Base-by-base conservation (phyloP, 2,797 vertebrate species). In the Hemitrygon akajei region DNA sequence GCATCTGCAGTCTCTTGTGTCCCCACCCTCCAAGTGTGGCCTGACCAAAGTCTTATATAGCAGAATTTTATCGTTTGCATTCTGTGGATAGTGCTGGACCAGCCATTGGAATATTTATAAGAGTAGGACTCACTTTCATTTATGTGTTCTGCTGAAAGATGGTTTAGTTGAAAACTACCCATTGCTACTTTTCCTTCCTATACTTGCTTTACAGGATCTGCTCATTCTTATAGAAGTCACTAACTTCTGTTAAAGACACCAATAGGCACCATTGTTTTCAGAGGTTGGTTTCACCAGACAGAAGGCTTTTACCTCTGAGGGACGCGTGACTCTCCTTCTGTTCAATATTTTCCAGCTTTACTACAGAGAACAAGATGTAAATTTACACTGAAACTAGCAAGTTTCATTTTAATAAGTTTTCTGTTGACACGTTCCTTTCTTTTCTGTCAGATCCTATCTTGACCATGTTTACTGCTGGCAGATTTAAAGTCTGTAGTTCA, bases 131-230 rank as follows among this genome's bases (percentile, higher is more conserved):
- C 84, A 1, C 82, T 86, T 86, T 86, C 82, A 63, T 63, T 87
- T 30, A 60, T 11, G n/a, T 12, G 58, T n/a, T 86, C 58, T 60
- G 30, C 30, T 4, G 30, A 87, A 56, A 63, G 84, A 34, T 87
- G 56, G 60, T 87, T 63, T n/a, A 58, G 6, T n/a, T 60, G 3
- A 87, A 63, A 87, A n/a, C 56, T n/a, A 14, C n/a, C 56, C 16
- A 87, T 87, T 58, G 4, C 58, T 27, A 87, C 27, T 87, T 87
- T n/a, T 30, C 84, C 84, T n/a, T 87, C 84, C 84, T 86, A 18
- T 86, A 14, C 58, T n/a, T 87, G 58, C 56, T 87, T 63, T 63
- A 25, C 30, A 60, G n/a, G 30, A n/a, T 27, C 84, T 87, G 27
- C 84, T 30, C 27, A 63, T 27, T 87, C 27, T 63, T 87, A n/a